These are phyloP conservation scores for Synanthedon myopaeformis DNA, from an alignment of 2,888 invertebrate genomes.

Conservation along the genomic window DNA sequence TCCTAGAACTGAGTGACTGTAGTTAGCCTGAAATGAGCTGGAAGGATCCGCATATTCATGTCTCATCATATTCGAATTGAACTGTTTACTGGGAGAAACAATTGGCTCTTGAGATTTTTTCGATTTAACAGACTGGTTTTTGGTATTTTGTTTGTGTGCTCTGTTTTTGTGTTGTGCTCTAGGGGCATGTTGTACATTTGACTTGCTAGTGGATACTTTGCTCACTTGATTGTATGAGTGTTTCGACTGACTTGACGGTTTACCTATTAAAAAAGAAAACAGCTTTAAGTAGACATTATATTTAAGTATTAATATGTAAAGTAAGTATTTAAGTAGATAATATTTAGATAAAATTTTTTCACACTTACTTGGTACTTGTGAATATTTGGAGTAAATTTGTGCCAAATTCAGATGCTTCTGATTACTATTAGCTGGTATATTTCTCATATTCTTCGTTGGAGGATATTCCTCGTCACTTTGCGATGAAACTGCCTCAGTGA, in stretches of 20 bases:
- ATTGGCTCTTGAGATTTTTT: constrained; percentile 35
- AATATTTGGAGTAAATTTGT: constrained; percentile 61
- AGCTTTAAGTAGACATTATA: not conserved
- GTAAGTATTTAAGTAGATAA: not conserved
- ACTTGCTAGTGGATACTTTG: constrained; percentile 65
- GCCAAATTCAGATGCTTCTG: constrained; percentile 64
- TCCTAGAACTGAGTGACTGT: constrained; percentile 53
- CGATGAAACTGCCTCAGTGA: constrained; percentile 38
- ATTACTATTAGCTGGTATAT: constrained; percentile 50
- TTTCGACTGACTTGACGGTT: constrained; percentile 59
- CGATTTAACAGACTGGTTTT: constrained; percentile 5
- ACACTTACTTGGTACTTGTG: constrained; percentile 51
- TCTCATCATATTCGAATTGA: constrained; percentile 32
- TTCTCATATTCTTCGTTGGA: constrained; percentile 54
- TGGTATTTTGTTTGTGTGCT: constrained; percentile 24
- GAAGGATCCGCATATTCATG: constrained; percentile 49
- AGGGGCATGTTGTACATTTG: constrained; percentile 39
- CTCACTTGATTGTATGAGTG: constrained; percentile 68
- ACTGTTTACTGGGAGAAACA: constrained; percentile 38
- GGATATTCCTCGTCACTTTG: constrained; percentile 34
- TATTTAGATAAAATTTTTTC: not conserved
- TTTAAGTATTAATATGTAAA: not conserved
- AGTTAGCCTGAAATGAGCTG: constrained; percentile 59
- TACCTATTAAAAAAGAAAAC: constrained; percentile 34
- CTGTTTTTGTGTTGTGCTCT: constrained; percentile 40